Base-by-base conservation (phyloP, 2,113 vertebrate species). In the Seriola aureovittata region DNA sequence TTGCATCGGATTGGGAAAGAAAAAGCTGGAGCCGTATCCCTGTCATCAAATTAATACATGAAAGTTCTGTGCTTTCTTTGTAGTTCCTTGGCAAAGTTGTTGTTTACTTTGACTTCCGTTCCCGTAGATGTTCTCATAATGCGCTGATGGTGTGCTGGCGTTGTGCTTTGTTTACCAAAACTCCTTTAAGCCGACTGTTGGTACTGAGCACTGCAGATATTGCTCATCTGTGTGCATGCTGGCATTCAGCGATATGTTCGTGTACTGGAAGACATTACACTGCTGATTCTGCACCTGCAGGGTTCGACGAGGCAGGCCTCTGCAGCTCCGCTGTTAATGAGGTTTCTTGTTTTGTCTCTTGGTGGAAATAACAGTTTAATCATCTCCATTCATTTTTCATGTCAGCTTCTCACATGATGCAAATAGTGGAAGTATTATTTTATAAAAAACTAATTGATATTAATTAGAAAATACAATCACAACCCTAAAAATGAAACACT, bases 201-300 rank as follows among this genome's bases (percentile, higher is more conserved):
- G 9, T 72, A 11, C 58, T 65, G 16, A 80, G 32, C 17, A 12
- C 71, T 58, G 9, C 52, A 71, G 77, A 77, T 66, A 79, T 52
- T 42, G 2, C 57, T 81, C 32, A 38, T 80, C 38, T 81, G 13
- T 17, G 58, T 70, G 70, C 65, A 40, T 13, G 76, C 82, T 75
- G 85, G 32, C 21, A 48, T 63, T 86, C 34, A 32, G 65, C 0
- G 58, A 88, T 84, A 70, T 34, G 42, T 75, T 78, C 58, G 66
- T 63, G 66, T 74, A 46, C 58, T 54, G 32, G 65, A 59, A 67
- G 68, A 80, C 78, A 0, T 73, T 19, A 16, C 44, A 38, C 34
- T 29, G 86, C 63, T 72, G 81, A 68, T 58, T 54, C 25, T 78
- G 19, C 11, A 54, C 55, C 87, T 78, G 52, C 42, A 74, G 62